Base-by-base conservation (phyloP, 2,797 vertebrate genomes). In the Coreius guichenoti region DNA sequence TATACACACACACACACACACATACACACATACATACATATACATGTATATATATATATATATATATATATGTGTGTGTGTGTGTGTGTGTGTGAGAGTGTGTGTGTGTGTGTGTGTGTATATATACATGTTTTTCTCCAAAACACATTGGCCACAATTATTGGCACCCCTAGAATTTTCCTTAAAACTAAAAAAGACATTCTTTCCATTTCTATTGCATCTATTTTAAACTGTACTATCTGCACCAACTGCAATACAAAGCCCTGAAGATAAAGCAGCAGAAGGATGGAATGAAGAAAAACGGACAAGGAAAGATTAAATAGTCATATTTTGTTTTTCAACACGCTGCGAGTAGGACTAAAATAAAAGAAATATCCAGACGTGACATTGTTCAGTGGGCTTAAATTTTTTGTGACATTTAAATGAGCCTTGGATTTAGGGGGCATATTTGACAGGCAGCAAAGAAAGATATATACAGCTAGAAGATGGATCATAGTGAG, bases 361-460 rank as follows among this genome's bases (percentile, higher is more conserved):
- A 85, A 72, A 85, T 68, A 43, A 84, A 76, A 47, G 31, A 72
- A 80, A 51, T 39, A 31, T 33, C 39, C 43, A 61, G 39, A 56
- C 14, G 21, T 49, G 36, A 72, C 39, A 29, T 14, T 51, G 49
- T 85, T 80, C 77, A 9, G 23, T 5, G 43, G 16, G 11, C 16
- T 73, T 47, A 65, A 0, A 39, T 85, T 73, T 73, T 83, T 23
- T 61, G 54, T 73, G 67, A 80, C 56, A 80, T 80, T 72, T 80
- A 73, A 78, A 85, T 74, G 74, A 80, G 83, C 23, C 7, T 49
- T 51, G 31, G 56, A 85, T 85, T 85, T 65, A 80, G 31, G 49
- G 67, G 33, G 31, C 33, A 77, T 69, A 78, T 56, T 45, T 45
- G 74, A 77, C 82, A 43, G 63, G 74, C 33, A 56, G 82, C 36